Percentiles rank a stretch among this genome's conserved stretches.
These are phyloP conservation scores for Cheilosia vulpina DNA, from an alignment of 2,888 invertebrate genomes.

Conservation along the genomic window DNA sequence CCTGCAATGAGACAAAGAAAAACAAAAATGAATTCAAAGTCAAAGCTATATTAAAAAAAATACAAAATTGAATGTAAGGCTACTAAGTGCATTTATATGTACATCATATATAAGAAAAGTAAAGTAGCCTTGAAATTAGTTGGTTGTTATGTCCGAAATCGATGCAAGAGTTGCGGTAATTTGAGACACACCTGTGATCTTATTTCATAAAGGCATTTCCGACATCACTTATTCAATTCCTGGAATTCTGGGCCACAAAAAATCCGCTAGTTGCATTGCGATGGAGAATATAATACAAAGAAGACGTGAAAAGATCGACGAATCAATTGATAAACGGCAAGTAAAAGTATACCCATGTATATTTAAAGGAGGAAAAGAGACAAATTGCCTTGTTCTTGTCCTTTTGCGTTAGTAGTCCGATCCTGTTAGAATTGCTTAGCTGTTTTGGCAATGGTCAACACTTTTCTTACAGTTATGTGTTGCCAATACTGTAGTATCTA, in stretches of 20 bases:
- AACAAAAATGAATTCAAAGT: conserved; percentile 60
- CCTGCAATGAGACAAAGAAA: conserved; percentile 81
- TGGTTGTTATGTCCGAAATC: not conserved
- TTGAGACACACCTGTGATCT: conserved; percentile 41
- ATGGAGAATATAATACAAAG: conserved; percentile 8
- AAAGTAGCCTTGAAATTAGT: conserved; percentile 25
- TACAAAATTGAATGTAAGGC: conserved; percentile 23
- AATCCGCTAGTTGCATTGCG: conserved; percentile 37
- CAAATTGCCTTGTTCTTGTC: conserved; percentile 15
- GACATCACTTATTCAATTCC: conserved; percentile 80
- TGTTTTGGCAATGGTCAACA: conserved; percentile 29
- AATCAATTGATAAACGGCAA: conserved; percentile 11
- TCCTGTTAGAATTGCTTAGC: conserved; percentile 27
- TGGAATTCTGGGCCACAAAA: conserved; percentile 77
- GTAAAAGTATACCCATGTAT: conserved; percentile 5
- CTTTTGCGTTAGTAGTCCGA: conserved; percentile 28
- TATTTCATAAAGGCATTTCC: conserved; percentile 50
- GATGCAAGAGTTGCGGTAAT: conserved; percentile 21
- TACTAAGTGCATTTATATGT: conserved; percentile 63
- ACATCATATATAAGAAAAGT: not conserved
- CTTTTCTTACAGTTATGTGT: not conserved
- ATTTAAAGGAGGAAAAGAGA: not conserved
- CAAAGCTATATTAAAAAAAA: conserved; percentile 41
- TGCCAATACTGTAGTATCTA: not conserved
- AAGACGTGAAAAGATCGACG: not conserved